These are phyloP conservation scores for Drosophila orena DNA, from an alignment of 1,140 invertebrate genomes.

Conservation along the genomic window DNA sequence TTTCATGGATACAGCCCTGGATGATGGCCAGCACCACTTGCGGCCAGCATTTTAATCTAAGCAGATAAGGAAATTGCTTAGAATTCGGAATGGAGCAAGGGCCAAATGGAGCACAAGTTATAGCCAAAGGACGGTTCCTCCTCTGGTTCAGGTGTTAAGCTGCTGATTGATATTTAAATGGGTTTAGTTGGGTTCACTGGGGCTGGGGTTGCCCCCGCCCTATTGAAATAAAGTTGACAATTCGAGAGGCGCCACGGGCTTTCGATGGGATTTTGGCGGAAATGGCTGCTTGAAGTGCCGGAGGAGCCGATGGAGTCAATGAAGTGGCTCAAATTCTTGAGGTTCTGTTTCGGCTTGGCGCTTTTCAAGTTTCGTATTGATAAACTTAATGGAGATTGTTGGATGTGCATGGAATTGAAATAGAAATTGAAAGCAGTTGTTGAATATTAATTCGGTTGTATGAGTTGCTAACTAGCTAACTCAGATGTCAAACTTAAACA, in stretches of 20 bases:
- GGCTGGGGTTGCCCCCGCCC: not conserved
- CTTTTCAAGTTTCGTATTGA: slow-evolving; percentile 26
- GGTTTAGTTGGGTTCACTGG: slow-evolving; percentile 31
- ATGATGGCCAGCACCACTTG: slow-evolving; percentile 41
- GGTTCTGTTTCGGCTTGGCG: slow-evolving; percentile 13
- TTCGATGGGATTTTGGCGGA: slow-evolving; percentile 28
- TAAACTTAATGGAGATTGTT: slow-evolving; percentile 25
- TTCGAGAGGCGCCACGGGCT: slow-evolving; percentile 8
- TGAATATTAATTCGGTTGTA: slow-evolving; percentile 20
- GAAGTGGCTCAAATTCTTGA: slow-evolving; percentile 19
- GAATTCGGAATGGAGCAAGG: slow-evolving; percentile 68
- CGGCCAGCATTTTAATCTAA: slow-evolving; percentile 69
- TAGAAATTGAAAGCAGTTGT: slow-evolving; percentile 11
- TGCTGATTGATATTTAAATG: slow-evolving; percentile 67
- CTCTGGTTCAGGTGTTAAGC: slow-evolving; percentile 63
- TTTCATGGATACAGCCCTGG: slow-evolving; percentile 45
- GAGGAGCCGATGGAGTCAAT: slow-evolving; percentile 5
- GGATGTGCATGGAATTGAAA: slow-evolving; percentile 5
- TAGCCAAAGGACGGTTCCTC: slow-evolving; percentile 15
- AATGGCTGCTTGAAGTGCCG: slow-evolving; percentile 23
- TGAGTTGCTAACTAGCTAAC: not conserved
- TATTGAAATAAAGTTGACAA: slow-evolving; percentile 61
- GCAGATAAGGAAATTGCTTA: slow-evolving; percentile 80
- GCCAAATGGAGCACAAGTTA: slow-evolving; percentile 74
- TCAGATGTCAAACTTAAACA: not conserved